Evolutionary conservation across 2,113 vertebrate genomes (phyloP).

Genomic region (Edolisoma coerulescens): DNA sequence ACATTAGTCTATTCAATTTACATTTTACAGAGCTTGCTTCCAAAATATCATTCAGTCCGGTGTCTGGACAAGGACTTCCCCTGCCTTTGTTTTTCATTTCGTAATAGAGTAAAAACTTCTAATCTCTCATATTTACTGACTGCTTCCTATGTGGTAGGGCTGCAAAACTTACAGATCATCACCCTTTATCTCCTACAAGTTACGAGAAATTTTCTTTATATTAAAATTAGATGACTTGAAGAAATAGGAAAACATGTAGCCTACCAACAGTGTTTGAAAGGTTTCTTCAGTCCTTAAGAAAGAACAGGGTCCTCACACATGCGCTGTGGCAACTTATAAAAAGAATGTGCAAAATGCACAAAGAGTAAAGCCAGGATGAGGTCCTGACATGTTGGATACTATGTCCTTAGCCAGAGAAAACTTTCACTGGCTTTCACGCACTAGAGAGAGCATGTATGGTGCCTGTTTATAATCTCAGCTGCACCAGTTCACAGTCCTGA

Average conservation of each 20-base stretch:
- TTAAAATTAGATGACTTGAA: neutral
- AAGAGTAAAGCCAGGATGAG: neutral
- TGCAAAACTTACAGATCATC: neutral
- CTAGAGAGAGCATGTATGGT: neutral
- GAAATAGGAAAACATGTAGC: neutral
- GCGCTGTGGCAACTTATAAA: neutral
- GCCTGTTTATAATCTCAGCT: neutral
- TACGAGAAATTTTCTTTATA: neutral
- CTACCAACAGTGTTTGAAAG: neutral
- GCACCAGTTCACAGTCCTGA: neutral
- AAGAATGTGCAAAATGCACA: neutral
- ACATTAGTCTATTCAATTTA: constrained; percentile 18
- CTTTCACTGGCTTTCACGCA: neutral
- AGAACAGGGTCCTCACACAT: neutral
- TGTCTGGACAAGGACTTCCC: neutral
- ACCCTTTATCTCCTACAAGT: neutral
- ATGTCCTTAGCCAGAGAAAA: neutral
- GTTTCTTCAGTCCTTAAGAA: neutral
- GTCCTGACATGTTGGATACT: neutral
- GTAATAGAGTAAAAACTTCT: neutral
- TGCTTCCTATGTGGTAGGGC: neutral
- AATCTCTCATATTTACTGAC: neutral
- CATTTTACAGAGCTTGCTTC: neutral
- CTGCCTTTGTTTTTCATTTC: neutral
- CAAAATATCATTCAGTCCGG: neutral